A percentile compares a stretch with the other conserved stretches of the same genome.
Conservation (phyloP, 2,797 vertebrate species). For the Enteromius thamalakanensis region DNA sequence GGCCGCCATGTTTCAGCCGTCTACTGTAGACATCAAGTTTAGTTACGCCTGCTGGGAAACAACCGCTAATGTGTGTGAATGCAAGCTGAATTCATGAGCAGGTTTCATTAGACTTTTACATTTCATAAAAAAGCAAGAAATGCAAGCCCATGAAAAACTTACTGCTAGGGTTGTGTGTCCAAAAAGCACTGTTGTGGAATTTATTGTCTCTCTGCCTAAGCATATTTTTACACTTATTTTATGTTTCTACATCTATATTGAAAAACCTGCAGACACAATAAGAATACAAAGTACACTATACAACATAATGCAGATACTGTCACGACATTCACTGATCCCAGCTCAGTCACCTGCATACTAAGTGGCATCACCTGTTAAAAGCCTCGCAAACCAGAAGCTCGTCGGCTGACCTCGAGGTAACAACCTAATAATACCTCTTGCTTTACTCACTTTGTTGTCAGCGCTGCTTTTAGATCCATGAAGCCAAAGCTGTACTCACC, state of each 20-base stretch:
- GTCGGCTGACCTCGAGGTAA: too few species aligned
- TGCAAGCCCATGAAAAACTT: not conserved
- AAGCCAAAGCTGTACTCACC: too few species aligned
- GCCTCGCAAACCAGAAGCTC: too few species aligned
- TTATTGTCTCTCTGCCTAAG: not conserved
- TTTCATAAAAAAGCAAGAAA: not conserved
- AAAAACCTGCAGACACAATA: not conserved
- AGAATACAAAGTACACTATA: not conserved
- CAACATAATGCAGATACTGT: too few species aligned
- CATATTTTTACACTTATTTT: not conserved
- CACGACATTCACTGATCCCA: too few species aligned
- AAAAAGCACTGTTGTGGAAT: not conserved
- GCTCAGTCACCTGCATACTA: too few species aligned
- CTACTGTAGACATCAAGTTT: slow-evolving; percentile 10
- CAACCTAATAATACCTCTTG: too few species aligned
- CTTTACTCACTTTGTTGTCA: too few species aligned
- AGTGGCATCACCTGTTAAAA: too few species aligned
- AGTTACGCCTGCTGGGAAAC: slow-evolving; percentile 48
- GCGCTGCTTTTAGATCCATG: too few species aligned
- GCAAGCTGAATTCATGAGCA: slow-evolving; percentile 1
- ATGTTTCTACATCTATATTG: not conserved
- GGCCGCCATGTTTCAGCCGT: slow-evolving; percentile 11
- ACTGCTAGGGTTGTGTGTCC: not conserved
- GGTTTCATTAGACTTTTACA: not conserved
- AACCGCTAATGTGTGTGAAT: slow-evolving; percentile 8